Base-by-base conservation (phyloP, 2,113 vertebrate species). In the Dipodomys spectabilis region DNA sequence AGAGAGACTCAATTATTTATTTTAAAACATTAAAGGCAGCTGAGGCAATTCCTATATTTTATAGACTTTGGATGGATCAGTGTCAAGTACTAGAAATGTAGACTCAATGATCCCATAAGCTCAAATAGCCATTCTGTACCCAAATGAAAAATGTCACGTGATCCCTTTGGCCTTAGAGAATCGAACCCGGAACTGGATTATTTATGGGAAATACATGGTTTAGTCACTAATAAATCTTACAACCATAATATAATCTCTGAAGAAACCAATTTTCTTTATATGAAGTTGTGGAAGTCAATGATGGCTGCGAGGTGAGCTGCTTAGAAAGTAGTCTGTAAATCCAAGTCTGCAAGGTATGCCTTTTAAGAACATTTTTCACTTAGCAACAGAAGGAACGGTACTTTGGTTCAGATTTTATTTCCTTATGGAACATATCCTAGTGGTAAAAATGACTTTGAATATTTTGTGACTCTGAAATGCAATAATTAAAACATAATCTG, bases 141-240 rank as follows among this genome's bases (percentile, higher is more conserved):
- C 90, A 91, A 60, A 49, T 92, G 82, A 91, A 94, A 91, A 83
- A 81, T 94, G 82, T 93, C 80, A 91, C 12, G 0, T 90, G 91
- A 96, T 39, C 9, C 44, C 79, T 92, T 93, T 97, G 94, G 92
- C 78, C 62, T 96, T 96, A 82, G 45, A 96, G 86, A 97, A 96
- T 95, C 90, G 86, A 96, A 82, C 69, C 25, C 82, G 91, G 95
- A 91, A 94, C 74, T 94, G 78, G 28, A 81, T 97, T 97, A 96
- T 97, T 94, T 96, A 96, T 92, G 91, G 49, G 71, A 65, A 97
- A 92, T 96, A 91, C 22, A 71, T 83, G 22, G 53, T 94, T 96
- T 71, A 65, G 94, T 95, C 80, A 93, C 57, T 95, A 97, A 95
- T 96, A 98, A 97, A 97, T 96, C 94, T 97, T 96, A 71, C 9